These are phyloP conservation scores for Sepiola atlantica DNA, from an alignment of 2,888 invertebrate species.

Conservation along the genomic window DNA sequence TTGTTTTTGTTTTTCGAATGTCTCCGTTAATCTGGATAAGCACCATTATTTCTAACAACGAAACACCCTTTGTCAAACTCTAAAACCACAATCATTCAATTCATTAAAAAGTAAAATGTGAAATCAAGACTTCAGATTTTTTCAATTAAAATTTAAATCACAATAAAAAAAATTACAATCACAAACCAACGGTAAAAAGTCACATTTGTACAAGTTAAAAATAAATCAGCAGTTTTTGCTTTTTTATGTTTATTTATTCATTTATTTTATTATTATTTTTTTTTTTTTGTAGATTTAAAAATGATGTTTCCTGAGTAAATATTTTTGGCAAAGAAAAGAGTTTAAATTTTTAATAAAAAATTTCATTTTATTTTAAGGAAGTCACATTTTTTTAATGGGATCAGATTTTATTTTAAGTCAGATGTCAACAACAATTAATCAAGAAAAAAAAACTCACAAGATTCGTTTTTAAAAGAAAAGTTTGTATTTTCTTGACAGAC, in stretches of 20 bases:
- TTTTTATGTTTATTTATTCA: neutral
- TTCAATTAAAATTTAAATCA: constrained; percentile 16
- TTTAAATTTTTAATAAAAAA: neutral
- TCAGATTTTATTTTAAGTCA: neutral
- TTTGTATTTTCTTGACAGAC: neutral
- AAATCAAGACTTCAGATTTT: neutral
- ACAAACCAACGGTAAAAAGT: neutral
- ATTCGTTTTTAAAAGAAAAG: neutral
- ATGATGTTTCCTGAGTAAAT: constrained; percentile 32
- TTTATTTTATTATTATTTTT: neutral
- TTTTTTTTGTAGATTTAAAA: neutral
- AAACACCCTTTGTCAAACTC: neutral
- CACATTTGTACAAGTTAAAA: neutral
- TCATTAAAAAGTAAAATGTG: neutral
- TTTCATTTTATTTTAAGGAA: too few relatives aligned
- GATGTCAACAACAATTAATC: neutral
- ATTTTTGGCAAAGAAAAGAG: neutral
- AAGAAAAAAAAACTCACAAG: neutral
- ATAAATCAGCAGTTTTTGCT: neutral
- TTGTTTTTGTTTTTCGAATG: too few relatives aligned
- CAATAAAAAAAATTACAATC: neutral
- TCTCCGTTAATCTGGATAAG: too few relatives aligned
- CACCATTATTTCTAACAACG: neutral
- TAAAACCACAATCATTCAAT: neutral
- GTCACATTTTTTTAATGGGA: neutral